phyloP scores from a whole-genome alignment of 2,797 vertebrate genomes.

The Premnoplex brunnescens region DNA sequence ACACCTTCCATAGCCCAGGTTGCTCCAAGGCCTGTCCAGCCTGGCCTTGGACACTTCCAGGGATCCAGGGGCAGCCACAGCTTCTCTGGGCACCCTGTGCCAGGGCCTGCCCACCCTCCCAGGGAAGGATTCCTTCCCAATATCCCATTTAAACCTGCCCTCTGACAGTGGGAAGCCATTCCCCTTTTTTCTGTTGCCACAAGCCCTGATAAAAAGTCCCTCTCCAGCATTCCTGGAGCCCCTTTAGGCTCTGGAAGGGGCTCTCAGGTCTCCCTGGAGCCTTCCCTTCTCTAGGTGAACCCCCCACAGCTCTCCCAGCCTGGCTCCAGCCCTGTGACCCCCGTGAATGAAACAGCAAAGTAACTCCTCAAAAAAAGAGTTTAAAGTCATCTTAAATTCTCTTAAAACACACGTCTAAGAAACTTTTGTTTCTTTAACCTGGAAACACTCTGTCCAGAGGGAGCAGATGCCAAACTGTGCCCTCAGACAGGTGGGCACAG shows the following conservation, averaged over 20 bases:
- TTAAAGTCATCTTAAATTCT: not conserved
- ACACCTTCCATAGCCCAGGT: not conserved
- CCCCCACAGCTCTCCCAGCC: not conserved
- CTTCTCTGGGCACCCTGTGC: fast-evolving
- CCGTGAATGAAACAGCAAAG: not conserved
- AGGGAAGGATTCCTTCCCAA: not conserved
- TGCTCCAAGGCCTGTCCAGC: fast-evolving
- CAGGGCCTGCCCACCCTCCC: fast-evolving
- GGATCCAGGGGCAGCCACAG: not conserved
- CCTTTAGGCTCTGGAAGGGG: fast-evolving
- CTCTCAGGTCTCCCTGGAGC: not conserved
- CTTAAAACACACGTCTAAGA: not conserved
- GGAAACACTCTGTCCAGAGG: not conserved
- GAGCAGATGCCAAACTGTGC: not conserved
- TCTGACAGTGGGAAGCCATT: not conserved
- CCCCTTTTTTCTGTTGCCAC: not conserved
- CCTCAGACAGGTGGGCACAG: not conserved
- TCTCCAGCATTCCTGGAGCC: not conserved
- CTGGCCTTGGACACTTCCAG: not conserved
- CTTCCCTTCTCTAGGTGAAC: not conserved
- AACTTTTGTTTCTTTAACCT: not conserved
- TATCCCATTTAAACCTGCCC: fast-evolving
- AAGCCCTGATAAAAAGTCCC: not conserved
- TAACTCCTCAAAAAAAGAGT: not conserved
- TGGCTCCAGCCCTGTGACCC: not conserved